These are phyloP conservation scores for Noctua pronuba DNA, from an alignment of 2,888 invertebrate species.

Conservation along the genomic window DNA sequence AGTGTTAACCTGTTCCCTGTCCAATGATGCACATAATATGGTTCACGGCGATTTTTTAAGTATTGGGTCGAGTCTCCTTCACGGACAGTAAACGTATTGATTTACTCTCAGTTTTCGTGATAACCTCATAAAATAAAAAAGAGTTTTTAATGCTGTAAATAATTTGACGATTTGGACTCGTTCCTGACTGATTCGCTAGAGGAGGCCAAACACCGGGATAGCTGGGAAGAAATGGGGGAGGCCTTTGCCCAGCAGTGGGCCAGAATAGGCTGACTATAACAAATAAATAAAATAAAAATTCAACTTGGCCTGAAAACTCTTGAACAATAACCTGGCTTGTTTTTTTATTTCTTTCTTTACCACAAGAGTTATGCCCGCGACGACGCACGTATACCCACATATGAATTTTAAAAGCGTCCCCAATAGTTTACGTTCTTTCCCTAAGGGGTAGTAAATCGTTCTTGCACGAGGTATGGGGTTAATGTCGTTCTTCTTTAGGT, in stretches of 20 bases:
- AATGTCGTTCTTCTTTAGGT: slow-evolving; percentile 31
- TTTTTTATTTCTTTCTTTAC: slow-evolving; percentile 34
- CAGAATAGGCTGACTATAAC: too few relatives aligned
- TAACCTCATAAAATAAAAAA: slow-evolving; percentile 44
- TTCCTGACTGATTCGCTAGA: too few relatives aligned
- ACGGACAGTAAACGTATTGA: background rate
- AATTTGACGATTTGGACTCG: background rate
- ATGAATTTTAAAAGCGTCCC: slow-evolving; percentile 59
- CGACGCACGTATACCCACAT: slow-evolving; percentile 46
- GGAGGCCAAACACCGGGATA: too few relatives aligned
- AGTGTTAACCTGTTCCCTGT: background rate
- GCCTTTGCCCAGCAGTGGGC: too few relatives aligned
- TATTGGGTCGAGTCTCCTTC: background rate
- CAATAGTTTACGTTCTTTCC: slow-evolving; percentile 52
- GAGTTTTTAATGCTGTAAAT: slow-evolving; percentile 12
- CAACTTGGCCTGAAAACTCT: slow-evolving; percentile 1
- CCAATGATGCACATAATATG: background rate
- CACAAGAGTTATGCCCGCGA: slow-evolving; percentile 13
- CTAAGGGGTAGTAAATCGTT: slow-evolving; percentile 53
- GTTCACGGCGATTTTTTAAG: background rate
- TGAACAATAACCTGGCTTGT: slow-evolving; percentile 27
- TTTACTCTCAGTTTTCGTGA: slow-evolving; percentile 27
- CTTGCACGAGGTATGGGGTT: slow-evolving; percentile 38
- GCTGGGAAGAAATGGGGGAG: too few relatives aligned
- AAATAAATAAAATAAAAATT: too few relatives aligned